phyloP scores from a whole-genome alignment of 2,888 invertebrate genomes.

The Leucophora obtusa region DNA sequence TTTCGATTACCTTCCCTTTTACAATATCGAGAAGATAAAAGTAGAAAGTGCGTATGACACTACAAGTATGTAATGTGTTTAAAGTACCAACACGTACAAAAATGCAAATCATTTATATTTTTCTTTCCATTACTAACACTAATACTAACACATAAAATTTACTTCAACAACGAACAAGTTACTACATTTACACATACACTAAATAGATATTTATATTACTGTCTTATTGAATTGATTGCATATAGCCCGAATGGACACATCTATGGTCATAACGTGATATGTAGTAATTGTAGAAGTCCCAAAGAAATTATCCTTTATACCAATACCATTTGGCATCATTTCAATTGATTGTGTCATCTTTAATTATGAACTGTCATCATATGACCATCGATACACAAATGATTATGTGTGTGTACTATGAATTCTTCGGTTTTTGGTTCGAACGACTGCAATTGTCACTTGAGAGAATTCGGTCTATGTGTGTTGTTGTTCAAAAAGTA shows the following conservation, averaged over 20 bases:
- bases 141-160: too few relatives aligned
- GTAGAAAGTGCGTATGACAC: constrained; percentile 52
- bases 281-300: too few relatives aligned
- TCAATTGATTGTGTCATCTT: too few relatives aligned
- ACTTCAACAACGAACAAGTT: neutral
- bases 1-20: neutral
- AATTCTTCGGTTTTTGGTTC: neutral
- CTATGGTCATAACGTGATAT: too few relatives aligned
- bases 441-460: constrained; percentile 40
- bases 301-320: too few relatives aligned
- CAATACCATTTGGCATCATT: too few relatives aligned
- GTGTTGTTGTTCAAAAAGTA: constrained; percentile 24
- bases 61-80: constrained; percentile 49
- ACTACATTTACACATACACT: neutral
- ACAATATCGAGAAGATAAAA: constrained; percentile 15
- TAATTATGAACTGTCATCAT: too few relatives aligned
- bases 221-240: constrained; percentile 41
- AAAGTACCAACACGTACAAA: constrained; percentile 41
- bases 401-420: neutral
- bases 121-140: constrained; percentile 10
- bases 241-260: too few relatives aligned
- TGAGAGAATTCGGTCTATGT: constrained; percentile 16
- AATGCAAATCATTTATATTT: constrained; percentile 40
- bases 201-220: constrained; percentile 17
- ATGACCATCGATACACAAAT: too few relatives aligned